Evolutionary conservation across 2,797 vertebrate genomes (phyloP).

Genomic region (Hydrocynus forskahlii): DNA sequence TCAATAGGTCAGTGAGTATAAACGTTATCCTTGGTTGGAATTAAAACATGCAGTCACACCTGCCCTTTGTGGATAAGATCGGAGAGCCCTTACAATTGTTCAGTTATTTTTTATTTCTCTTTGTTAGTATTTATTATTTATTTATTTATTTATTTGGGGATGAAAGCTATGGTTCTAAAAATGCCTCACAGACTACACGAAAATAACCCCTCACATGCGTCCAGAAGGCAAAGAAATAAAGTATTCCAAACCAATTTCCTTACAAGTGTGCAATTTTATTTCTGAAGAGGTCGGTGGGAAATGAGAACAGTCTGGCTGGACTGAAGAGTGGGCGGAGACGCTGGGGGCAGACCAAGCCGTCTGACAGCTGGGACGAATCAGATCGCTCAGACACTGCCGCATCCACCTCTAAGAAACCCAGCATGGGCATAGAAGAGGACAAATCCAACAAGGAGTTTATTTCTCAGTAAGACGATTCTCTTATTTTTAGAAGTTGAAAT

Average conservation of each 20-base stretch:
- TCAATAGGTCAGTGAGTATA: neutral
- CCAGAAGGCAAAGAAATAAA: too few relatives aligned
- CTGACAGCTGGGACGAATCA: constrained; percentile 88
- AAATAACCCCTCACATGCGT: too few relatives aligned
- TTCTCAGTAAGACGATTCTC: constrained; percentile 69
- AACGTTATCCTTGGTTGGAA: neutral
- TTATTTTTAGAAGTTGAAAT: neutral
- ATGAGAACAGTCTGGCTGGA: constrained; percentile 70
- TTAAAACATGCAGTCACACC: too few relatives aligned
- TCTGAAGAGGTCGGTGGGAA: constrained; percentile 77
- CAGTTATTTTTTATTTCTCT: too few relatives aligned
- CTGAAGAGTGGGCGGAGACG: constrained; percentile 87
- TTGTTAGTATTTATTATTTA: too few relatives aligned
- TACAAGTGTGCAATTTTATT: neutral
- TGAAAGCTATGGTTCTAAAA: too few relatives aligned
- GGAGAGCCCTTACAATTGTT: too few relatives aligned
- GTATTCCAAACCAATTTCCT: too few relatives aligned
- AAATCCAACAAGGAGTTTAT: constrained; percentile 75
- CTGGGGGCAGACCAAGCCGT: constrained; percentile 88
- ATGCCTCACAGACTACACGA: too few relatives aligned
- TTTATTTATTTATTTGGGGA: too few relatives aligned
- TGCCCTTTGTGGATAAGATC: too few relatives aligned
- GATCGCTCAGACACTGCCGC: constrained; percentile 82
- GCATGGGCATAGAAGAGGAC: constrained; percentile 80
- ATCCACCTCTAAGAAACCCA: constrained; percentile 90